Percentiles rank a stretch among this genome's conserved stretches.
phyloP scores from a whole-genome alignment of 2,888 invertebrate species.

The Tiliacea citrago region DNA sequence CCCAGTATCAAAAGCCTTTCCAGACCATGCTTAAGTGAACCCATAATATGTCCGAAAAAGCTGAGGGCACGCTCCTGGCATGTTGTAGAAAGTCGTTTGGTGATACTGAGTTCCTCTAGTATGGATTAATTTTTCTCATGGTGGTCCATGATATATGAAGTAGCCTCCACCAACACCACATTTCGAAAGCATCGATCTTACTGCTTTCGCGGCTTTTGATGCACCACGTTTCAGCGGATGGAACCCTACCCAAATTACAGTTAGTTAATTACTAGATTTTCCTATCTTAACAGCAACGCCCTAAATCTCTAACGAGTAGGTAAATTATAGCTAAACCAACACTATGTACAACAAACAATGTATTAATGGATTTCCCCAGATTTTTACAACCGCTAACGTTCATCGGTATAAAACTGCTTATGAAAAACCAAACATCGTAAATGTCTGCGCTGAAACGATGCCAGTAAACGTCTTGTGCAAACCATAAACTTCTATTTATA shows the following conservation, averaged over 20 bases:
- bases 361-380: constrained; percentile 62
- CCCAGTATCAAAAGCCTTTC: no score
- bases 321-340: constrained; percentile 61
- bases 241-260: background rate
- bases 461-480: constrained; percentile 76
- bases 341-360: constrained; percentile 61
- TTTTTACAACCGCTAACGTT: constrained; percentile 64
- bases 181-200: no score
- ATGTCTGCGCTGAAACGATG: constrained; percentile 72
- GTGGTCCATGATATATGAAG: no score
- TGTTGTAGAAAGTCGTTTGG: no score
- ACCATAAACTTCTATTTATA: constrained; percentile 77
- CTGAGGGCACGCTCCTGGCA: no score
- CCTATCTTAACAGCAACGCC: constrained; percentile 9
- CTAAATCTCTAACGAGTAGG: constrained; percentile 47
- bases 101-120: no score
- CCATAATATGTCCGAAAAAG: no score
- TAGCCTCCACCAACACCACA: no score
- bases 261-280: background rate
- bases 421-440: constrained; percentile 68
- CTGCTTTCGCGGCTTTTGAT: no score
- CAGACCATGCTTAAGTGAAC: no score
- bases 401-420: constrained; percentile 57
- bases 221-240: no score
- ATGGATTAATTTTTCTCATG: no score